Conservation (phyloP, 2,113 vertebrate genomes). For the Rhegmatorhina hoffmannsi region DNA sequence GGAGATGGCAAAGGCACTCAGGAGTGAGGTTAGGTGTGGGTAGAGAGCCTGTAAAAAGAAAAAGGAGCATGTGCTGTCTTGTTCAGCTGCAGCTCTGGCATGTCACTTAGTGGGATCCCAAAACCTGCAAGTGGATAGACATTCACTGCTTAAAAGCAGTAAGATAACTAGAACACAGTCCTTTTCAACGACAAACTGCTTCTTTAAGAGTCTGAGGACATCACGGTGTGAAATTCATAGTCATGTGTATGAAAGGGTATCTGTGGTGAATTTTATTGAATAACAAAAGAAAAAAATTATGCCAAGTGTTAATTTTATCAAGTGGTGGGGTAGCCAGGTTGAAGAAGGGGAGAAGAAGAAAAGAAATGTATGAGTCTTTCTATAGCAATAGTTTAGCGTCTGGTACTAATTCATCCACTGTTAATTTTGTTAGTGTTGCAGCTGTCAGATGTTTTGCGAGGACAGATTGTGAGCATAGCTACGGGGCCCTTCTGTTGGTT, state of each 20-base stretch:
- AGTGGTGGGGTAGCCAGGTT: constrained; percentile 48
- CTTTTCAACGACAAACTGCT: background rate
- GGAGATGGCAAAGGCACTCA: accelerated
- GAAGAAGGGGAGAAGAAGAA: constrained; percentile 18
- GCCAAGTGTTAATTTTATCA: constrained; percentile 10
- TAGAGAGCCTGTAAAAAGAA: background rate
- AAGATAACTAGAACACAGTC: background rate
- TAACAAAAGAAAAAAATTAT: background rate
- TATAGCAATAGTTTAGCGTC: constrained; percentile 82
- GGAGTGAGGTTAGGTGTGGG: background rate
- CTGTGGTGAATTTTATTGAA: background rate
- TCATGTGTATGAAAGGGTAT: background rate
- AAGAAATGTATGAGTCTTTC: constrained; percentile 65
- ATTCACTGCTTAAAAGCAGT: background rate
- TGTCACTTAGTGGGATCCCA: background rate
- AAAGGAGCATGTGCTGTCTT: background rate
- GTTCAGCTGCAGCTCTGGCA: background rate
- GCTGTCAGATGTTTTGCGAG: constrained; percentile 85
- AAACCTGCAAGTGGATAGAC: background rate
- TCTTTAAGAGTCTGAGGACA: background rate
- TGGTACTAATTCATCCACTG: constrained; percentile 96
- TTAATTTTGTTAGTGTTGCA: constrained; percentile 96
- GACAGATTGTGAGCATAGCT: constrained; percentile 92
- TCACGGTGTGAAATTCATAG: background rate
- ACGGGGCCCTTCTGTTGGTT: constrained; percentile 91